Evolutionary conservation across 2,797 vertebrate species (phyloP), one percentile per base, ranked within the genome.

Genomic region (Anableps anableps): DNA sequence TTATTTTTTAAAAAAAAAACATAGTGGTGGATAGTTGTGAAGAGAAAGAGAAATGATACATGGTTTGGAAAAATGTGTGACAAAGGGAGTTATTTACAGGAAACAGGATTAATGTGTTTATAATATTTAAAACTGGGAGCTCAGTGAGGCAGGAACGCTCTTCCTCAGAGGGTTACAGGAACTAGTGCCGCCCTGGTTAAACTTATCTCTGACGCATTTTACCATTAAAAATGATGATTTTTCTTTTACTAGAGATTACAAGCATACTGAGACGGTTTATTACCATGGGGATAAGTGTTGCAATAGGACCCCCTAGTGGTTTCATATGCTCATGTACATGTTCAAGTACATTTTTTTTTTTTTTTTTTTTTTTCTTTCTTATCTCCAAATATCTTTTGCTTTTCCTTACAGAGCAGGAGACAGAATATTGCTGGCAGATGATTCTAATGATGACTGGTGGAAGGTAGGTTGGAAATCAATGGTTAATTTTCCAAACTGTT

Each of bases 361-460:
- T n/a, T n/a, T n/a, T n/a, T n/a, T n/a, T n/a, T n/a, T n/a, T n/a
- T n/a, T n/a, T n/a, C n/a, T n/a, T 62, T 80, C 58, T 72, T 5
- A 81, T 80, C 86, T 38, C 19, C 68, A 55, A 53, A 43, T 48
- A 11, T 62, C 1, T 58, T 41, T 26, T 75, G 48, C 16, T 47
- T 47, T 60, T 41, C 60, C 50, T 89, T 95, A 50, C 88, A 99
- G 98, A 81, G 97, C 97, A 17, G 98, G 98, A 86, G 98, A 99
- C 92, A 96, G 96, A 93, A 97, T 99, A 89, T 95, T 97, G 64
- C 90, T 99, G 86, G 94, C 96, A 45, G 98, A 99, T 76, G 97
- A 98, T 88, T 97, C 98, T 75, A 98, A 97, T 80, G 97, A 98
- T 78, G 98, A 99, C 88, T 99, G 98, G 98, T 99, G 98, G 98